Percentiles rank a stretch among this genome's conserved stretches.
phyloP scores from a whole-genome alignment of 1,140 invertebrate genomes.

The Microplitis mediator region DNA sequence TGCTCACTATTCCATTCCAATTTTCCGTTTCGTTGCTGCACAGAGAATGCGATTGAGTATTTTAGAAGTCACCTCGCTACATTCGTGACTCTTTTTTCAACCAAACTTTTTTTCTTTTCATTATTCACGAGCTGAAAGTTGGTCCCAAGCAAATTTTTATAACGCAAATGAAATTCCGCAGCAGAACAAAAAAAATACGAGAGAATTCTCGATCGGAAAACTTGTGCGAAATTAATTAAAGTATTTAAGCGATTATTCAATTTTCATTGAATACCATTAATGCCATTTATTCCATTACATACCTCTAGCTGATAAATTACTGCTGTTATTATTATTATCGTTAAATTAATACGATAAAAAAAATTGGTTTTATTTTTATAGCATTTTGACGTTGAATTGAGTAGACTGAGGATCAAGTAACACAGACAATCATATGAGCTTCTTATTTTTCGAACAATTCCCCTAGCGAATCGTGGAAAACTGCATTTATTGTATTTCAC shows the following conservation, averaged over 20 bases:
- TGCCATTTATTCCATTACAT: background rate
- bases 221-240: background rate
- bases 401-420: background rate
- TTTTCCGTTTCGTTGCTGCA: slow-evolving; percentile 5
- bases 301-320: too few relatives aligned
- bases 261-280: background rate
- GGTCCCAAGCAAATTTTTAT: background rate
- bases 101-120: background rate
- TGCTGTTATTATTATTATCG: too few relatives aligned
- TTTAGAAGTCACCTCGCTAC: slow-evolving; percentile 3
- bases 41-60: slow-evolving; percentile 15
- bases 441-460: background rate
- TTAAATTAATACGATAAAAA: background rate
- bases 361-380: background rate
- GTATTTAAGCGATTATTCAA: slow-evolving; percentile 1
- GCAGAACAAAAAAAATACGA: background rate
- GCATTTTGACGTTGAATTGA: background rate
- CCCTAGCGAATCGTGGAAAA: background rate
- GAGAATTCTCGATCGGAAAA: background rate
- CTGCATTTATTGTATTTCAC: slow-evolving; percentile 12
- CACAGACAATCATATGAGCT: background rate
- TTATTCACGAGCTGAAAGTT: background rate
- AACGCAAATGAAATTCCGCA: background rate
- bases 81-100: background rate
- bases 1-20: background rate